phyloP scores from a whole-genome alignment of 2,797 vertebrate genomes.

The Glossophaga mutica region DNA sequence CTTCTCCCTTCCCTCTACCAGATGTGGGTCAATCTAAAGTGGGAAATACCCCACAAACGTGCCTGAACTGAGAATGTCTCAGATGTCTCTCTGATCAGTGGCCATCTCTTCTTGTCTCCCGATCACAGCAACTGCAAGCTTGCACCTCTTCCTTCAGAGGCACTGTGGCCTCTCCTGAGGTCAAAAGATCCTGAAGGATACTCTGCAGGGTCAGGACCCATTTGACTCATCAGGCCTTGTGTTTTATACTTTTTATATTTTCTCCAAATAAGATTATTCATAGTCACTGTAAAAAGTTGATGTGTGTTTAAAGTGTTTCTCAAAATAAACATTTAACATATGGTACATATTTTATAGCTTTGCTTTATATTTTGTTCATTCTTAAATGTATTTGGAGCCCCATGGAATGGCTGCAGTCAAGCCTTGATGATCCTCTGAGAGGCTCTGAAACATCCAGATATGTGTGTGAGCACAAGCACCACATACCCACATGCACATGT shows the following conservation, averaged over 20 bases:
- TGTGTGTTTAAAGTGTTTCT: neutral
- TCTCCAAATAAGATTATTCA: neutral
- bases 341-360: neutral
- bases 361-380: conserved; percentile 18
- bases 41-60: neutral
- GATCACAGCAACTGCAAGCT: neutral
- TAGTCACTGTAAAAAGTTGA: neutral
- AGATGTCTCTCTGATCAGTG: neutral
- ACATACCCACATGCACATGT: neutral
- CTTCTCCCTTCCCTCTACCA: neutral
- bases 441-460: neutral
- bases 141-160: neutral
- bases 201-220: neutral
- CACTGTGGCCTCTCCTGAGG: neutral
- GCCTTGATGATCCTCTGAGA: neutral
- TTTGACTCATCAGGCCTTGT: fast-evolving
- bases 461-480: neutral
- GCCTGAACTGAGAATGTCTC: neutral
- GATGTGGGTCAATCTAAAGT: neutral
- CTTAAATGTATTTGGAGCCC: neutral
- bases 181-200: neutral
- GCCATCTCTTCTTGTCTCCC: neutral
- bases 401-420: neutral
- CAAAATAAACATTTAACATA: neutral
- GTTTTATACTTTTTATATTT: neutral